Percentiles rank a stretch among this genome's conserved stretches.
Evolutionary conservation across 2,113 vertebrate genomes (phyloP).

Genomic region (Zapus hudsonius): DNA sequence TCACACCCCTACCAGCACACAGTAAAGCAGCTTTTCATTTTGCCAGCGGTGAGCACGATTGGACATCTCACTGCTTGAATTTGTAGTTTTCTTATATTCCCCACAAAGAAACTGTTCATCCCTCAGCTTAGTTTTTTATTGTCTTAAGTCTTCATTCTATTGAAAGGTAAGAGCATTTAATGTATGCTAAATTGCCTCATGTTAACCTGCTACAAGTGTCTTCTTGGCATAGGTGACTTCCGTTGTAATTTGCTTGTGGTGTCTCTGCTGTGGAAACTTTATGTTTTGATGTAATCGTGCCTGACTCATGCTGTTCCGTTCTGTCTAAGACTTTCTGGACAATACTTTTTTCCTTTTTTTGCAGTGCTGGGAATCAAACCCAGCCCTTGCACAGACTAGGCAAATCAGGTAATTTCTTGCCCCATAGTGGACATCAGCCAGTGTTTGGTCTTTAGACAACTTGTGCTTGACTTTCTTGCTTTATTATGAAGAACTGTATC

Average conservation of each 20-base stretch:
- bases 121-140: slow-evolving; percentile 20
- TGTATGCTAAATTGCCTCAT: too few relatives aligned
- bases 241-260: slow-evolving; percentile 16
- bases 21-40: background rate
- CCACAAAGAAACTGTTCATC: background rate
- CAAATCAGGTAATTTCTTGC: background rate
- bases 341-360: background rate
- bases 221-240: background rate
- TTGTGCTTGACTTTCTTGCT: background rate
- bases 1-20: background rate
- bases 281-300: slow-evolving; percentile 46
- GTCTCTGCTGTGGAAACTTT: slow-evolving; percentile 24
- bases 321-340: background rate
- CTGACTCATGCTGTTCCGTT: slow-evolving; percentile 22
- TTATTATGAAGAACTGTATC: slow-evolving; percentile 41
- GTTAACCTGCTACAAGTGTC: background rate
- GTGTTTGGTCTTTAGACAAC: background rate
- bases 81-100: background rate
- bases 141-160: background rate
- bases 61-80: background rate
- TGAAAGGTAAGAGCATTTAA: background rate
- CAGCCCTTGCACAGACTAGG: background rate
- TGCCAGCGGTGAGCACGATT: background rate
- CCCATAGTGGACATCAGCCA: background rate
- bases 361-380: background rate